These are phyloP conservation scores for Artemia franciscana DNA, from an alignment of 1,140 invertebrate species.

Conservation along the genomic window DNA sequence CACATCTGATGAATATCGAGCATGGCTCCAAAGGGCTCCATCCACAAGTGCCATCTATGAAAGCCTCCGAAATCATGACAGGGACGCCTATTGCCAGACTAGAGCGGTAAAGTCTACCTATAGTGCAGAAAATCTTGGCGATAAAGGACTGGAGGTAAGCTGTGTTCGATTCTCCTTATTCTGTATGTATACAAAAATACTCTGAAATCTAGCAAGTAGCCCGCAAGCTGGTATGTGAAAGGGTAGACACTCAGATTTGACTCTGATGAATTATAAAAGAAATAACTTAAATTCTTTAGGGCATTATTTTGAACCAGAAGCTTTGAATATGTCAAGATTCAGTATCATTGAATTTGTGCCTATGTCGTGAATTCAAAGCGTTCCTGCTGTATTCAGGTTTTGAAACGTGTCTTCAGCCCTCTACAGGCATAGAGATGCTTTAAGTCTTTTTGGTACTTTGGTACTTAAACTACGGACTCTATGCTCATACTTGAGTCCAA, in stretches of 20 bases:
- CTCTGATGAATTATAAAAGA: background rate
- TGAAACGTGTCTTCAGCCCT: no score
- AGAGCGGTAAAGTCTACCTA: slow-evolving; percentile 51
- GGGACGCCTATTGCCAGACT: slow-evolving; percentile 28
- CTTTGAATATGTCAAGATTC: no score
- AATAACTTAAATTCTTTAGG: background rate
- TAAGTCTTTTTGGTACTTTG: no score
- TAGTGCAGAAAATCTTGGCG: slow-evolving; percentile 60
- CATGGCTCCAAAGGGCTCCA: slow-evolving; percentile 65
- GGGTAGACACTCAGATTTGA: background rate
- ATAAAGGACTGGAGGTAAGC: slow-evolving; percentile 25
- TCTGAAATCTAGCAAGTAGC: no score
- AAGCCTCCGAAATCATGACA: slow-evolving; percentile 45
- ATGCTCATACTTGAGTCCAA: no score
- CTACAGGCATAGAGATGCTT: no score
- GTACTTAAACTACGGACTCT: no score
- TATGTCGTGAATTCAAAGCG: no score
- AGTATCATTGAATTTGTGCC: no score
- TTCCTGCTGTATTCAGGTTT: no score
- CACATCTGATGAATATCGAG: slow-evolving; percentile 68
- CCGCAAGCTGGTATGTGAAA: no score
- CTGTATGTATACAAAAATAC: no score
- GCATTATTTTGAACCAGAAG: background rate
- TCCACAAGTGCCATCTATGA: slow-evolving; percentile 80
- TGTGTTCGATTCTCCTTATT: background rate